Percentiles rank a stretch among this genome's conserved stretches.
phyloP scores from a whole-genome alignment of 2,113 vertebrate species.

The Plestiodon gilberti region DNA sequence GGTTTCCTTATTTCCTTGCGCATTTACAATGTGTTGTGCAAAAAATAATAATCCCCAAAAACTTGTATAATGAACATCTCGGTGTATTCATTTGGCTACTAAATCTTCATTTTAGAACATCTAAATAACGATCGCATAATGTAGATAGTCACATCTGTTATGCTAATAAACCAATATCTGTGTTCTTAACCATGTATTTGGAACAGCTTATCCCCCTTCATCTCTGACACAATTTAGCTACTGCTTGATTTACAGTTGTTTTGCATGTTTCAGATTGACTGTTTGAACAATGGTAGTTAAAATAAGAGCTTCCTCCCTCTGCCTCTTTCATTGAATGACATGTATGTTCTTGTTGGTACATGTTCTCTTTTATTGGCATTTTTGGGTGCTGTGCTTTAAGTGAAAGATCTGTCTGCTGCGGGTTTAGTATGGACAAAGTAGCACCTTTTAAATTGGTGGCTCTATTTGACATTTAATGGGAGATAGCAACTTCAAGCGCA shows the following conservation, averaged over 20 bases:
- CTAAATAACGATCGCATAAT: background rate
- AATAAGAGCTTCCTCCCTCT: background rate
- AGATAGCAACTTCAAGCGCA: too few species aligned
- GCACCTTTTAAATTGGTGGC: too few species aligned
- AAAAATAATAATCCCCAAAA: background rate
- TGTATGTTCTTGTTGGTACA: too few species aligned
- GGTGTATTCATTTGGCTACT: slow-evolving; percentile 7
- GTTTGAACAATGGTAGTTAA: background rate
- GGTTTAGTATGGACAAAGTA: too few species aligned
- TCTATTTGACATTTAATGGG: too few species aligned
- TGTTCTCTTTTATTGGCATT: too few species aligned
- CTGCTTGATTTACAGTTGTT: background rate
- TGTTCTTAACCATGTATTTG: background rate
- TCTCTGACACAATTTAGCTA: background rate
- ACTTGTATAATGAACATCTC: slow-evolving; percentile 22
- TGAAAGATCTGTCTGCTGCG: too few species aligned
- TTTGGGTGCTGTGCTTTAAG: too few species aligned
- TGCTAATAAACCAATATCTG: background rate
- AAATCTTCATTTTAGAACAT: background rate
- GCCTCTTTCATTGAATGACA: background rate
- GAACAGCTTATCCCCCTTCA: background rate
- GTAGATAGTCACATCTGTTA: background rate
- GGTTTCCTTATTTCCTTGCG: slow-evolving; percentile 7
- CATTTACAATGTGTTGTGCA: slow-evolving; percentile 34
- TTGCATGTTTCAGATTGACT: background rate